Percentiles rank a stretch among this genome's conserved stretches.
phyloP scores from a whole-genome alignment of 2,888 invertebrate genomes.

The Eulithis prunata region DNA sequence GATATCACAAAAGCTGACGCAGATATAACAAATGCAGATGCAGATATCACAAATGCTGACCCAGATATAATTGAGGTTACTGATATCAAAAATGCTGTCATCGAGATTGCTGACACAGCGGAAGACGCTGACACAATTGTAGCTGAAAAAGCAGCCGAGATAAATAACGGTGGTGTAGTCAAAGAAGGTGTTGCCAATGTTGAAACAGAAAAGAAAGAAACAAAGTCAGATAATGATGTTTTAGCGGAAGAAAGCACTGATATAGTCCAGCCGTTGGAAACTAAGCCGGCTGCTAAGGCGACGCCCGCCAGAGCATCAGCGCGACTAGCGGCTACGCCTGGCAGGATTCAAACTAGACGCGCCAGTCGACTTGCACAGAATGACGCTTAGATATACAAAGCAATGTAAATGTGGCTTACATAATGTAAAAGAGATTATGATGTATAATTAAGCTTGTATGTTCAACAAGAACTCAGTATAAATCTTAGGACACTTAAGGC shows the following conservation, averaged over 20 bases:
- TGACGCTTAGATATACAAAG: constrained; percentile 4
- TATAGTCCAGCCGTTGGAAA: constrained; percentile 34
- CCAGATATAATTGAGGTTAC: not conserved
- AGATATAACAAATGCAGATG: not conserved
- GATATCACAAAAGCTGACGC: not conserved
- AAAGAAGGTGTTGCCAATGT: not conserved
- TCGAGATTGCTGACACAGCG: too few relatives aligned
- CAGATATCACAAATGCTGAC: constrained; percentile 5
- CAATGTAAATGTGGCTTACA: too few relatives aligned
- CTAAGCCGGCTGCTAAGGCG: constrained; percentile 26
- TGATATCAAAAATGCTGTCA: too few relatives aligned
- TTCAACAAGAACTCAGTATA: too few relatives aligned
- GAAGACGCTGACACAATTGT: not conserved
- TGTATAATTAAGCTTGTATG: too few relatives aligned
- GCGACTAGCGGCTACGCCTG: constrained; percentile 57
- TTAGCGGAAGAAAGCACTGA: constrained; percentile 23
- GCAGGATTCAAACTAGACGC: constrained; percentile 62
- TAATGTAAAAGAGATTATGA: too few relatives aligned
- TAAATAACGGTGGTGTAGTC: not conserved
- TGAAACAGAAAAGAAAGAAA: not conserved
- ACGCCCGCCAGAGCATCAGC: constrained; percentile 60
- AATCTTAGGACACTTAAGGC: too few relatives aligned
- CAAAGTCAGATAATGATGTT: constrained; percentile 24
- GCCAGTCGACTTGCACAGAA: constrained; percentile 60
- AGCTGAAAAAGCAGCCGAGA: not conserved